These are phyloP conservation scores for Paratrypauchen microcephalus DNA, from an alignment of 2,797 vertebrate species.

Conservation along the genomic window DNA sequence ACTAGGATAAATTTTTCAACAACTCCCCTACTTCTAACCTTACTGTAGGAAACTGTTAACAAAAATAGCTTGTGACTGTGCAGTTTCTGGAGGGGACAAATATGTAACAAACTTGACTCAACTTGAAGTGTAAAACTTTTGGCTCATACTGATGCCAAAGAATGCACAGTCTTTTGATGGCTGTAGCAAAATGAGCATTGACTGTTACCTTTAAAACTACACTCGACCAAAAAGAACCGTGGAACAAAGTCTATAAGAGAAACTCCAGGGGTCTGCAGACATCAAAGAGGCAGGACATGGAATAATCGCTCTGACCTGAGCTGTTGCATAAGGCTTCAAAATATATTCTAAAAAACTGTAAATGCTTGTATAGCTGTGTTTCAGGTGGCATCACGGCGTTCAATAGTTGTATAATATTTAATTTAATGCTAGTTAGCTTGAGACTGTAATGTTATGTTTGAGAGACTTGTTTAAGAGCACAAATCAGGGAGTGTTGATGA, in stretches of 20 bases:
- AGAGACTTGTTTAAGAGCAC: no score
- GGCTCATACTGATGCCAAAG: conserved; percentile 17
- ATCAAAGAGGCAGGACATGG: conserved; percentile 21
- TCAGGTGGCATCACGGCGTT: no score
- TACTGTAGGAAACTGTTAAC: no score
- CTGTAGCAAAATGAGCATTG: conserved; percentile 14
- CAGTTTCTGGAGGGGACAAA: not conserved
- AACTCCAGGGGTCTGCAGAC: conserved; percentile 12
- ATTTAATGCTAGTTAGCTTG: no score
- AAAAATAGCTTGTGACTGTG: not conserved
- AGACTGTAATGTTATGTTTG: no score
- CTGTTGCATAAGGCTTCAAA: conserved; percentile 5
- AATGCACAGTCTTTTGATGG: conserved; percentile 12
- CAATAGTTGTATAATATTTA: no score
- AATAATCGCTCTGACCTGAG: conserved; percentile 6
- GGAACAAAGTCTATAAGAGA: conserved; percentile 22
- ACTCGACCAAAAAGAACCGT: conserved; percentile 4
- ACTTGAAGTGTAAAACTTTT: conserved; percentile 10
- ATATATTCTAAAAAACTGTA: not conserved
- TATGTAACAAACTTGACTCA: conserved; percentile 7
- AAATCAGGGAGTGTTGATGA: no score
- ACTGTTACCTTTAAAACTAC: not conserved
- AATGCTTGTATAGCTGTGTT: no score
- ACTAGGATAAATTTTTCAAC: no score
- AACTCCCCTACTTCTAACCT: no score